Base-by-base conservation (phyloP, 2,113 vertebrate species). In the Saguinus imperator region DNA sequence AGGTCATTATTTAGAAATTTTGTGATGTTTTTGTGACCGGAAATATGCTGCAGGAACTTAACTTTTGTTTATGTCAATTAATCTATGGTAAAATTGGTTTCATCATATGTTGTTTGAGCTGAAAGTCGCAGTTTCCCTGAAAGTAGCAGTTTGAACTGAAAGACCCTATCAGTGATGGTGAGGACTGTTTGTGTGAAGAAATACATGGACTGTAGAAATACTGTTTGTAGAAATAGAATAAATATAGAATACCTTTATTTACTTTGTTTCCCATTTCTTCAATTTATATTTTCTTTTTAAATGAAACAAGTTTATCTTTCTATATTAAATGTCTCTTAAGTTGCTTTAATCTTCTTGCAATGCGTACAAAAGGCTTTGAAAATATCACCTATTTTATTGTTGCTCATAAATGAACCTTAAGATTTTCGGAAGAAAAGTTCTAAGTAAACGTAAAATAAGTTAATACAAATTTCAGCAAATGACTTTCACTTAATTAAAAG, bases 391-490 rank as follows among this genome's bases (percentile, higher is more conserved):
- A 2, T 93, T 82, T 81, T 88, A 79, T 87, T 84, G 13, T 58
- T 40, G n/a, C 12, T 66, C 61, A 96, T 73, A 89, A 91, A 92
- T 95, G 77, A 84, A 87, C 50, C 2, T 66, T 72, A 40, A 70
- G 23, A 73, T 87, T 80, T 94, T 87, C 70, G 18, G 16, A 79
- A 96, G 64, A 85, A 64, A 93, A 87, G 13, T 93, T 84, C 75
- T 88, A 35, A 89, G 17, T 66, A 89, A 89, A 61, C 92, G 32
- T 73, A 90, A 89, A 89, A 40, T 84, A 79, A 64, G 14, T 40
- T 18, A 88, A 72, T 90, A 57, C 68, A 87, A 87, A 90, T 66
- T 48, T 32, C 70, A 86, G 40, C 80, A 55, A 97, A 83, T 45
- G 45, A 61, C 17, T 90, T 88, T 45, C 4, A 1, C 13, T 88